phyloP scores from a whole-genome alignment of 92 coral and sea anemone species.

The Zoanthus sociatus region DNA sequence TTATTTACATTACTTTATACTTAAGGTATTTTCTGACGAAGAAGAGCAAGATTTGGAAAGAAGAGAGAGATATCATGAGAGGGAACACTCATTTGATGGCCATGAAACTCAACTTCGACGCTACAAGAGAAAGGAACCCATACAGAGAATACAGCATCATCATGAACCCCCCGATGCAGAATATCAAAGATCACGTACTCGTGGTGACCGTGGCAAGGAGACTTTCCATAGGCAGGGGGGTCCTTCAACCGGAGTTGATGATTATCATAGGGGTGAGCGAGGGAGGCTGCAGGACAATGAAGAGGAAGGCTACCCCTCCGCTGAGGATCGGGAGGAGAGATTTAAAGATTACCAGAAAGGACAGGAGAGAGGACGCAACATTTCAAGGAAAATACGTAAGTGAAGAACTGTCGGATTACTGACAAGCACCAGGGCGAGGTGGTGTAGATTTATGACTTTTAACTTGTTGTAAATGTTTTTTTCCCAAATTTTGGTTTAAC shows the following conservation, averaged over 20 bases:
- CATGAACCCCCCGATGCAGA: conserved; percentile 27
- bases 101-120: conserved; percentile 22
- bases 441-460: too few species aligned
- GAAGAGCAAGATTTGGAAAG: conserved; percentile 22
- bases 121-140: conserved; percentile 19
- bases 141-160: neutral
- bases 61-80: conserved; percentile 21
- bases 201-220: conserved; percentile 29
- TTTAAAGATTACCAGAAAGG: conserved; percentile 62
- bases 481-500: too few species aligned
- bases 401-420: neutral
- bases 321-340: conserved; percentile 67
- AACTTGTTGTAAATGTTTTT: too few species aligned
- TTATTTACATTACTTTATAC: neutral
- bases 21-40: conserved; percentile 18
- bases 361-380: conserved; percentile 40
- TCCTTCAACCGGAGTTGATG: conserved; percentile 48
- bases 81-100: conserved; percentile 2
- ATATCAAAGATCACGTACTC: conserved; percentile 26
- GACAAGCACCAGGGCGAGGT: neutral
- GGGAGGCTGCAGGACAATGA: conserved; percentile 68
- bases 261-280: conserved; percentile 64
- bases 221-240: conserved; percentile 44
- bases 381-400: conserved; percentile 33
- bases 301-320: conserved; percentile 61